phyloP scores from a whole-genome alignment of 2,113 vertebrate species.

The Phycodurus eques region DNA sequence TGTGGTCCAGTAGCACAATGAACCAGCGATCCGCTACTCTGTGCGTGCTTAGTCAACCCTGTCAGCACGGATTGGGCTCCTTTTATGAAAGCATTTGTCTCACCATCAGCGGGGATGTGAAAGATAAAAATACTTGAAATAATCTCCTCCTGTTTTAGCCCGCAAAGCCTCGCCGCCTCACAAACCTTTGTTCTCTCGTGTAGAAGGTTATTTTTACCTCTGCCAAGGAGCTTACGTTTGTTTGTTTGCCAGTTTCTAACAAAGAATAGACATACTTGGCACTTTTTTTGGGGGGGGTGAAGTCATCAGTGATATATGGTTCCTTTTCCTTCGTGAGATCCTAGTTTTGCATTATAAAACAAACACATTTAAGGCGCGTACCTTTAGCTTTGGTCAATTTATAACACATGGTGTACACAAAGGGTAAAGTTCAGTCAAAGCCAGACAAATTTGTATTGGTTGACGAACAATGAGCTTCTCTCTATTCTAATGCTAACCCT shows the following conservation, averaged over 20 bases:
- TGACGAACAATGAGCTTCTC: not conserved
- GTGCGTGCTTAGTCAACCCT: conserved; percentile 14
- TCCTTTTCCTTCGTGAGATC: not conserved
- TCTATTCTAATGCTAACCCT: not conserved
- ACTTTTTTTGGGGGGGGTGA: not conserved
- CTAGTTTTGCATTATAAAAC: not conserved
- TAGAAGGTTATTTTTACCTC: conserved; percentile 12
- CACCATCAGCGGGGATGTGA: conserved; percentile 5
- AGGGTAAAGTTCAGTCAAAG: not conserved
- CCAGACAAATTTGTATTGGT: not conserved
- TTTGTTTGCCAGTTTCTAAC: not conserved
- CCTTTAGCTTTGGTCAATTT: not conserved
- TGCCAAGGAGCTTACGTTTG: conserved; percentile 11
- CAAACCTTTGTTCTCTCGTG: conserved; percentile 4
- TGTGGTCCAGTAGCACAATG: conserved; percentile 18
- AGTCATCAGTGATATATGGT: no score
- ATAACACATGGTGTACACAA: not conserved
- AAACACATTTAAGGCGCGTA: not conserved
- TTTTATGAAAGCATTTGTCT: conserved; percentile 12
- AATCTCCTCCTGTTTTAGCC: conserved; percentile 9
- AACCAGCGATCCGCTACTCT: conserved; percentile 27
- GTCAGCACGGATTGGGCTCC: conserved; percentile 22
- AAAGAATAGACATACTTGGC: conserved; percentile 2
- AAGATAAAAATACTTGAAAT: conserved; percentile 13
- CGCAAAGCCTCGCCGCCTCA: conserved; percentile 8